phyloP scores from a whole-genome alignment of 35 echinoderm and acorn worm genomes.

The Anneissia japonica region DNA sequence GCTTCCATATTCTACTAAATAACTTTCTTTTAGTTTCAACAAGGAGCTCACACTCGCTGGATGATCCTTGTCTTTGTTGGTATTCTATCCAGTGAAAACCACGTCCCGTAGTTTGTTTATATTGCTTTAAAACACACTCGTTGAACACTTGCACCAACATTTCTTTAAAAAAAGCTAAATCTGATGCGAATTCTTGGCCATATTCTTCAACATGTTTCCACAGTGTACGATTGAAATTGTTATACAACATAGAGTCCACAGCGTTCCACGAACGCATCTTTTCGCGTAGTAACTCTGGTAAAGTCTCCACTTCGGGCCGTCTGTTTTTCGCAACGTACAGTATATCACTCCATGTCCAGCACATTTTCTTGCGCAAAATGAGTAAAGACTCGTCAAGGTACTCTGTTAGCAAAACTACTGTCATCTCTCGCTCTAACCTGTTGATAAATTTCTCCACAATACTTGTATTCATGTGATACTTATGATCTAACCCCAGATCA shows the following conservation, averaged over 20 bases:
- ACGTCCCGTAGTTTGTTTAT: neutral
- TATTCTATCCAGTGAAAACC: neutral
- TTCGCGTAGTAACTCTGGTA: neutral
- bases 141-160: neutral
- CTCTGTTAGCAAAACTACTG: constrained; percentile 42
- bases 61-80: neutral
- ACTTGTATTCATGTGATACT: neutral
- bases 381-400: constrained; percentile 55
- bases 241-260: constrained; percentile 15
- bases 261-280: constrained; percentile 18
- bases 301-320: neutral
- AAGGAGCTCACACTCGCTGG: neutral
- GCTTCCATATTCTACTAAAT: neutral
- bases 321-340: constrained; percentile 47
- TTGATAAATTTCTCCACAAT: constrained; percentile 24
- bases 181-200: neutral
- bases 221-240: constrained; percentile 19
- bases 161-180: constrained; percentile 2
- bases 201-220: constrained; percentile 28
- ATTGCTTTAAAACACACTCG: neutral
- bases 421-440: constrained; percentile 22
- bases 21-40: neutral
- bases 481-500: constrained; percentile 18
- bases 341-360: constrained; percentile 43
- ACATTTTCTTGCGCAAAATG: constrained; percentile 30